Conservation (phyloP, 2,113 vertebrate species). For the Stercorarius parasiticus region DNA sequence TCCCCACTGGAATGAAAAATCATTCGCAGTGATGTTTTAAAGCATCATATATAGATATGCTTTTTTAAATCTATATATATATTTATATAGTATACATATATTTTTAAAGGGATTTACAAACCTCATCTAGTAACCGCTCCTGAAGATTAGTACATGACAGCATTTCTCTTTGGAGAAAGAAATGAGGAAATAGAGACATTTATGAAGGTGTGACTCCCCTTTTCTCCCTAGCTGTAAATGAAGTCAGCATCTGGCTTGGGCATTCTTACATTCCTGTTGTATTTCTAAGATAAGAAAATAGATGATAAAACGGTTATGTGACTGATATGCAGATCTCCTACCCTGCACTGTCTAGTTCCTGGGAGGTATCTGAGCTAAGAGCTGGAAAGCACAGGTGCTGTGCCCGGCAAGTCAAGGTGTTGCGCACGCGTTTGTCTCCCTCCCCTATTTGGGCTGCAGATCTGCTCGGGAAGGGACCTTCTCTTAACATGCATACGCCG, state of each 20-base stretch:
- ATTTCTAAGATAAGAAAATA: constrained; percentile 41
- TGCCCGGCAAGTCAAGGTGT: neutral
- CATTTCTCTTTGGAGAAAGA: constrained; percentile 10
- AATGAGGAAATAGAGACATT: constrained; percentile 6
- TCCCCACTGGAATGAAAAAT: neutral
- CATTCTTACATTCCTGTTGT: neutral
- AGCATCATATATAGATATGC: neutral
- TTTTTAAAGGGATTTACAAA: neutral
- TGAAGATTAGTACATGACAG: neutral
- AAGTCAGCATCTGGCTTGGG: constrained; percentile 34
- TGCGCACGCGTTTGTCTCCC: neutral
- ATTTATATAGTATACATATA: neutral
- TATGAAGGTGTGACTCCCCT: neutral
- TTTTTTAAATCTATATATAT: neutral
- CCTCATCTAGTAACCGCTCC: neutral
- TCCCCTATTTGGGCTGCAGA: neutral
- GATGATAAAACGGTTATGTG: constrained; percentile 25
- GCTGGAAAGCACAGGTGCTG: neutral
- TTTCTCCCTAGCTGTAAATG: constrained; percentile 7
- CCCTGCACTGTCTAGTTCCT: neutral
- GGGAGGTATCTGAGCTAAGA: neutral
- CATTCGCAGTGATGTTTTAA: neutral
- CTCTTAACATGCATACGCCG: neutral
- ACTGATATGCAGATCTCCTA: constrained; percentile 13
- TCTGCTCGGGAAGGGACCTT: neutral